phyloP scores from a whole-genome alignment of 2,888 invertebrate species.

The Agrochola lychnidis region DNA sequence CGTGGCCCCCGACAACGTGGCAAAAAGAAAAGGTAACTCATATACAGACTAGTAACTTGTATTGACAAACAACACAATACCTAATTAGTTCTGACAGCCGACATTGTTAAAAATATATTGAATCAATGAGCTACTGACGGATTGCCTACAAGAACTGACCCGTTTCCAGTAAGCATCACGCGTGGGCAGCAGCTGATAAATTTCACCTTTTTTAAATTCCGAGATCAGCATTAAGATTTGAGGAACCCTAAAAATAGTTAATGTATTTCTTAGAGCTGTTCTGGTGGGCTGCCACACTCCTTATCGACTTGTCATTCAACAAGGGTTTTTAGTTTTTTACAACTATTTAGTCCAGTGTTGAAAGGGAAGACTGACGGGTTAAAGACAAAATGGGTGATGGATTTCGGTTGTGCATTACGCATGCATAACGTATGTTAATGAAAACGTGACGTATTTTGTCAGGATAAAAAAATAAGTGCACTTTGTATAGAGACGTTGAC shows the following conservation, averaged over 20 bases:
- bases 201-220: slow-evolving; percentile 64
- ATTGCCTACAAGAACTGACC: slow-evolving; percentile 19
- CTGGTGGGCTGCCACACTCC: slow-evolving; percentile 77
- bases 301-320: slow-evolving; percentile 86
- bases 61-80: not conserved
- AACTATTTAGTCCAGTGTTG: slow-evolving; percentile 63
- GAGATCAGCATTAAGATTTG: slow-evolving; percentile 65
- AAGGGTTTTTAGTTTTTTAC: slow-evolving; percentile 76
- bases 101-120: not conserved
- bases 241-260: slow-evolving; percentile 79
- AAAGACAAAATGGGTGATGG: slow-evolving; percentile 62
- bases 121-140: slow-evolving; percentile 30
- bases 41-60: too few relatives aligned
- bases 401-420: slow-evolving; percentile 58
- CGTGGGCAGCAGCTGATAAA: slow-evolving; percentile 60
- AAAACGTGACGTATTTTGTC: slow-evolving; percentile 45
- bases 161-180: slow-evolving; percentile 36
- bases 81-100: not conserved
- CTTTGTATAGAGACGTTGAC: slow-evolving; percentile 42
- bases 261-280: slow-evolving; percentile 83
- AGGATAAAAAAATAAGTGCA: slow-evolving; percentile 49
- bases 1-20: too few relatives aligned
- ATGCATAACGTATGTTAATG: slow-evolving; percentile 42
- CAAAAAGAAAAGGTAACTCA: too few relatives aligned
- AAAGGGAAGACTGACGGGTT: slow-evolving; percentile 64